Evolutionary conservation across 2,113 vertebrate genomes (phyloP).

Genomic region (Panthera uncia): DNA sequence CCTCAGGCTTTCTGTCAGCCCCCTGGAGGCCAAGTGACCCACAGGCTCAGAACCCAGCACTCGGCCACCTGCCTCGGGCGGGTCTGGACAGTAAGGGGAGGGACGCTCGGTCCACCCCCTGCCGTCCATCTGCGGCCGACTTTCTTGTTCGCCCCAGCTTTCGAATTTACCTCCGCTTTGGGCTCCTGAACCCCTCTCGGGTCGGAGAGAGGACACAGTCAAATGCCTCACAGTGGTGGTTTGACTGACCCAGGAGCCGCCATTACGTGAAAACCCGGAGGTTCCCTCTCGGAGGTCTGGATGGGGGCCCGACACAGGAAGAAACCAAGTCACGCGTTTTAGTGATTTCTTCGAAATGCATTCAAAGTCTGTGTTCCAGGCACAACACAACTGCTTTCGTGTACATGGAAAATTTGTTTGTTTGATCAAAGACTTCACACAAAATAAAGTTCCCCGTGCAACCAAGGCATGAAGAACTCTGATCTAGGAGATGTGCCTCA

Average conservation of each 20-base stretch:
- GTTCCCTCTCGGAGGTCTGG: background rate
- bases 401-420: background rate
- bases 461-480: too few species aligned
- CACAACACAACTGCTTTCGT: background rate
- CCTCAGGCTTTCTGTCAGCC: background rate
- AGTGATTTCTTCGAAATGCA: background rate
- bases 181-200: background rate
- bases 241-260: background rate
- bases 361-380: background rate
- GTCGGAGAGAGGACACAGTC: too few species aligned
- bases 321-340: background rate
- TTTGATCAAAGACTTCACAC: background rate
- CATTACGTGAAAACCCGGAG: background rate
- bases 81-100: background rate
- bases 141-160: background rate
- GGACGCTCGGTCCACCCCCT: background rate
- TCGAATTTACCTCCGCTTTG: background rate
- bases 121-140: background rate
- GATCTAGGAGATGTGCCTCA: background rate
- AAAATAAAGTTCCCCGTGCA: background rate
- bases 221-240: background rate
- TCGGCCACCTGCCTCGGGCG: background rate
- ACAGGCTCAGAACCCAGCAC: background rate
- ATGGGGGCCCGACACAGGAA: rapidly evolving
- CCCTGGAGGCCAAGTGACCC: background rate